These are phyloP conservation scores for Lithodes maja DNA, from an alignment of 2,888 invertebrate genomes.

Conservation along the genomic window DNA sequence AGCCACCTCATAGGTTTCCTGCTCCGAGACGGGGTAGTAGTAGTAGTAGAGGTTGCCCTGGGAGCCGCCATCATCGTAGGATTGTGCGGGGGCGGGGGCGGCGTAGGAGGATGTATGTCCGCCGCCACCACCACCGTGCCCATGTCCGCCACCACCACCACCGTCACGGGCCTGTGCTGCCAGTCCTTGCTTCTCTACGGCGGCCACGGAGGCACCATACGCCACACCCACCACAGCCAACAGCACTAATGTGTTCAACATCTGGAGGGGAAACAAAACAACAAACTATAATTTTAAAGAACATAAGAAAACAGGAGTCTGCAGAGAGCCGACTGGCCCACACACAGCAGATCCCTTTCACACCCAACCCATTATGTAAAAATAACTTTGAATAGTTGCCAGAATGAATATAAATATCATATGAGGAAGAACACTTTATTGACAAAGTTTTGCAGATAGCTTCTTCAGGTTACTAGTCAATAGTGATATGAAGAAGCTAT, in stretches of 20 bases:
- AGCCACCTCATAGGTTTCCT: constrained; percentile 46
- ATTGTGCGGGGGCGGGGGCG: constrained; percentile 55
- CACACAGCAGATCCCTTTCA: too few species aligned
- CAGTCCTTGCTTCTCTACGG: constrained; percentile 34
- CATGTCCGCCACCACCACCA: background rate
- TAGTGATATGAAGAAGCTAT: too few species aligned
- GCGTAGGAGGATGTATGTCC: constrained; percentile 35
- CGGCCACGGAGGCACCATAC: constrained; percentile 49
- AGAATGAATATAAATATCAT: too few species aligned
- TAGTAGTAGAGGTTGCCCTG: constrained; percentile 72
- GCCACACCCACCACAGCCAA: constrained; percentile 47
- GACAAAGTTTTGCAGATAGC: too few species aligned
- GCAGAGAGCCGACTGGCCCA: too few species aligned
- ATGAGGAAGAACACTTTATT: too few species aligned
- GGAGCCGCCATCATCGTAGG: constrained; percentile 63
- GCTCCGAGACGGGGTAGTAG: constrained; percentile 72
- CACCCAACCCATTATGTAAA: too few species aligned
- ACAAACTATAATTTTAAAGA: background rate
- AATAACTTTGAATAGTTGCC: too few species aligned
- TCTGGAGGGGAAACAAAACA: constrained; percentile 18
- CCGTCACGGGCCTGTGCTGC: constrained; percentile 42
- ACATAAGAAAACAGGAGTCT: background rate
- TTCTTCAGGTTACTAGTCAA: too few species aligned
- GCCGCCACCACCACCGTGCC: constrained; percentile 23
- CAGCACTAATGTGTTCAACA: constrained; percentile 48